Conservation (phyloP, 2,888 invertebrate genomes). For the Drosophila gaucha region DNA sequence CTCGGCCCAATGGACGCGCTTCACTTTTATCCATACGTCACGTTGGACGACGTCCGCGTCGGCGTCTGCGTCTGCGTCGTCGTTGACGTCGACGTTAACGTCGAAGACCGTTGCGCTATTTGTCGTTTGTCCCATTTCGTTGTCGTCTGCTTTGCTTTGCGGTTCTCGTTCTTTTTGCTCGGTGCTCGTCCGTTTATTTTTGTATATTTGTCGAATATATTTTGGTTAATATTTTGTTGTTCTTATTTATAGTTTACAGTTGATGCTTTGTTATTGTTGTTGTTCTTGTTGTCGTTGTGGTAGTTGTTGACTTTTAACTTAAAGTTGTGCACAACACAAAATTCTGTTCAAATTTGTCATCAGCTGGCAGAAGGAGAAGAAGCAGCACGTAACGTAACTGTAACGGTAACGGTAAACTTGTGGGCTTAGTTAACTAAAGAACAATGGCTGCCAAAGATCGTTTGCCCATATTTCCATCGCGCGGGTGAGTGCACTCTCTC, state of each 20-base stretch:
- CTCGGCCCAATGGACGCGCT: constrained; percentile 43
- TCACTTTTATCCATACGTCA: constrained; percentile 45
- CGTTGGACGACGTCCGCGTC: constrained; percentile 15
- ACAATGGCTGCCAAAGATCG: constrained; percentile 94
- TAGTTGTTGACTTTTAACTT: background rate
- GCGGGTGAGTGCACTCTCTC: constrained; percentile 90
- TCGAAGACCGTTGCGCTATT: constrained; percentile 30
- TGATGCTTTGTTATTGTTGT: constrained; percentile 44
- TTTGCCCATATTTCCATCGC: constrained; percentile 95
- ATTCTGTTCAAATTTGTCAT: constrained; percentile 17
- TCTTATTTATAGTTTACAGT: constrained; percentile 70
- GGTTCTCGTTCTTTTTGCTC: constrained; percentile 42
- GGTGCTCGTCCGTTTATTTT: constrained; percentile 66
- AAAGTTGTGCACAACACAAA: constrained; percentile 9
- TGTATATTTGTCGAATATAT: constrained; percentile 65
- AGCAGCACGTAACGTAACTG: constrained; percentile 10
- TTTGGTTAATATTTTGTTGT: constrained; percentile 73
- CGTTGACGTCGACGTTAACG: constrained; percentile 19
- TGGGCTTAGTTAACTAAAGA: constrained; percentile 61
- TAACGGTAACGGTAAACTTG: constrained; percentile 14
- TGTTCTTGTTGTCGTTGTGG: constrained; percentile 17
- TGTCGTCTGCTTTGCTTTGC: constrained; percentile 57
- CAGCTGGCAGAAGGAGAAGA: constrained; percentile 12
- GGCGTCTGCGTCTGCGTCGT: constrained; percentile 5
- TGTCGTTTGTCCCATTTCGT: constrained; percentile 64